A percentile compares a stretch with the other conserved stretches of the same genome.
Conservation (phyloP, 2,113 vertebrate species). For the Pyxicephalus adspersus region DNA sequence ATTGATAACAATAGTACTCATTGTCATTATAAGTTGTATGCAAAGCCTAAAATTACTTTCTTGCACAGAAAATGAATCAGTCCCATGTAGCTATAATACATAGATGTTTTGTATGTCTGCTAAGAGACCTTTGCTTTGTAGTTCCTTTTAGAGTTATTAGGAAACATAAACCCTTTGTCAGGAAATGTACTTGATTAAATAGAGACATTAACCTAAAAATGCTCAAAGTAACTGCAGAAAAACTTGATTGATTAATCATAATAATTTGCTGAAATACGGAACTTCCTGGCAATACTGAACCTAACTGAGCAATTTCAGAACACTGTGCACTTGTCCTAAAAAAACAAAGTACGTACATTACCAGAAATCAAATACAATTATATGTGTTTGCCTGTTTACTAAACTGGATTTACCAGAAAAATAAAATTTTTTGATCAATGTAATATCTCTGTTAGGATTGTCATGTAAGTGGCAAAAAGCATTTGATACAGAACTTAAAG, state of each 20-base stretch:
- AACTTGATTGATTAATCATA: background rate
- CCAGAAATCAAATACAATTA: background rate
- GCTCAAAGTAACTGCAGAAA: conserved; percentile 7
- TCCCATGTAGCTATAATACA: no score
- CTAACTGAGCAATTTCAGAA: background rate
- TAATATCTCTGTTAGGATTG: background rate
- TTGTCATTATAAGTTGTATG: no score
- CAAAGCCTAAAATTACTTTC: no score
- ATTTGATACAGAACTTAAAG: background rate
- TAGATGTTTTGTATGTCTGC: no score
- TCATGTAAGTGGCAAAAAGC: background rate
- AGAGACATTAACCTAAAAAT: background rate
- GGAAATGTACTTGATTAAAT: background rate
- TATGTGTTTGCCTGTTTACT: no score
- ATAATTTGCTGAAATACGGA: conserved; percentile 5
- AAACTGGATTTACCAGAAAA: background rate
- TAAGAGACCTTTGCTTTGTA: background rate
- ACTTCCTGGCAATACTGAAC: background rate
- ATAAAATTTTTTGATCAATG: background rate
- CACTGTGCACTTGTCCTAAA: background rate
- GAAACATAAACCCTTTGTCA: background rate
- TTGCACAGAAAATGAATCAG: no score
- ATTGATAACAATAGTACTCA: no score
- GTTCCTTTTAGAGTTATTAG: background rate
- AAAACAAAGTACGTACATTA: background rate